Conservation (phyloP, 2,797 vertebrate species). For the Microctenopoma lineatum region DNA sequence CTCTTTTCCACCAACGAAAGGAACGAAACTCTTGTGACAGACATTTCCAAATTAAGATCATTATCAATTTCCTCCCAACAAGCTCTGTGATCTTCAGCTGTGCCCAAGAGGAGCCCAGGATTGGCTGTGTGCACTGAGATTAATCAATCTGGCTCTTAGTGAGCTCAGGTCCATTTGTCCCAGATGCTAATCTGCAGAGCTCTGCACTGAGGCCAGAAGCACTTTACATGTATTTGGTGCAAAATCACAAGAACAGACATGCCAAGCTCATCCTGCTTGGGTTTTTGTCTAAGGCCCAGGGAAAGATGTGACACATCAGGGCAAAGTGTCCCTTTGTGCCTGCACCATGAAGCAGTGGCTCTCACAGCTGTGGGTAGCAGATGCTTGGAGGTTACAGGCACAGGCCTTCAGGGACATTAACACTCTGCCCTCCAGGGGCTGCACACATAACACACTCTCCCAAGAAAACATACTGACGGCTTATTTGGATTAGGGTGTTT, state of each 20-base stretch:
- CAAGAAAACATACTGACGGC: constrained; percentile 52
- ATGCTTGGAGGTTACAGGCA: constrained; percentile 77
- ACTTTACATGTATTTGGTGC: constrained; percentile 71
- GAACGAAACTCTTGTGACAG: constrained; percentile 67
- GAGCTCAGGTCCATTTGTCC: constrained; percentile 75
- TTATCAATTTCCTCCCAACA: constrained; percentile 80
- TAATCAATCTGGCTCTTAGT: constrained; percentile 77
- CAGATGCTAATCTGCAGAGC: constrained; percentile 75
- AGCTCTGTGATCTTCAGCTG: constrained; percentile 71
- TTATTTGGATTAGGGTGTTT: constrained; percentile 17
- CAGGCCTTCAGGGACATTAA: constrained; percentile 70
- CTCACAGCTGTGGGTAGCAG: constrained; percentile 83
- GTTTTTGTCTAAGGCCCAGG: constrained; percentile 68
- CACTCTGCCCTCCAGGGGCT: constrained; percentile 75
- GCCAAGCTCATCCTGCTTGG: constrained; percentile 61
- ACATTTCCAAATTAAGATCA: constrained; percentile 76
- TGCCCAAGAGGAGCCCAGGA: constrained; percentile 61
- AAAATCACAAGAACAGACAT: constrained; percentile 69
- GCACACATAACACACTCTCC: constrained; percentile 59
- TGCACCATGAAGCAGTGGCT: constrained; percentile 60
- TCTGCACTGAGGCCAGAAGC: constrained; percentile 71
- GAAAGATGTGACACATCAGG: constrained; percentile 73
- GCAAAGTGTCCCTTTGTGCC: constrained; percentile 71
- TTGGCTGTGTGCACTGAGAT: constrained; percentile 65
- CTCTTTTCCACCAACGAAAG: constrained; percentile 55